Conservation (phyloP, 2,797 vertebrate species). For the Leptodactylus fallax region DNA sequence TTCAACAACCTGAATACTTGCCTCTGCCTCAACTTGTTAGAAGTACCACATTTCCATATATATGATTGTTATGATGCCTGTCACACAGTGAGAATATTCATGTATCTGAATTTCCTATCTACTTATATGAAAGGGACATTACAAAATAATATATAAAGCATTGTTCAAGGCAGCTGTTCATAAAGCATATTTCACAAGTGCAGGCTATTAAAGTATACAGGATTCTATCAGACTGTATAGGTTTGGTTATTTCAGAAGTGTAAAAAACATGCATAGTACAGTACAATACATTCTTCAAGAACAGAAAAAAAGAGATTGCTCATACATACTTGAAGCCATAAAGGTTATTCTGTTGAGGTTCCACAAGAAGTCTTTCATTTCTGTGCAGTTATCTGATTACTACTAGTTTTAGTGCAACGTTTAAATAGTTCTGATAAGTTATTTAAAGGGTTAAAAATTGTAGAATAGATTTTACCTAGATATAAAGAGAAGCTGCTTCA, state of each 20-base stretch:
- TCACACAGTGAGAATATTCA: slow-evolving; percentile 29
- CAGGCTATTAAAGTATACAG: background rate
- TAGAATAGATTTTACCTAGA: background rate
- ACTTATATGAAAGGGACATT: slow-evolving; percentile 7
- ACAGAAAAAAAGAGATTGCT: background rate
- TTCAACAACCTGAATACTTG: slow-evolving; percentile 26
- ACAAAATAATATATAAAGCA: slow-evolving; percentile 13
- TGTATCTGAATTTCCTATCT: slow-evolving; percentile 30
- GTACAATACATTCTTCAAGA: background rate
- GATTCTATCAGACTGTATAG: slow-evolving; percentile 8
- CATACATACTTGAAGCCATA: background rate
- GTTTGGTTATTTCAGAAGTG: background rate
- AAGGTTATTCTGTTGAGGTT: background rate
- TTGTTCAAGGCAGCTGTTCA: slow-evolving; percentile 16
- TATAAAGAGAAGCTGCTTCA: background rate
- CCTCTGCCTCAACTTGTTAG: slow-evolving; percentile 29
- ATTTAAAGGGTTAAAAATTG: background rate
- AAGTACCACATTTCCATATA: slow-evolving; percentile 45
- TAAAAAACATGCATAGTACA: background rate
- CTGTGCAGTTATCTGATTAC: background rate
- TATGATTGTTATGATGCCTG: slow-evolving; percentile 25
- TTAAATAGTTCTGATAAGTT: background rate
- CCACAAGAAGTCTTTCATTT: background rate
- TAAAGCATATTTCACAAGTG: slow-evolving; percentile 8
- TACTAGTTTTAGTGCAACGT: background rate